Evolutionary conservation across 1,140 invertebrate genomes (phyloP).

Genomic region (Pogonognathellus flavescens): DNA sequence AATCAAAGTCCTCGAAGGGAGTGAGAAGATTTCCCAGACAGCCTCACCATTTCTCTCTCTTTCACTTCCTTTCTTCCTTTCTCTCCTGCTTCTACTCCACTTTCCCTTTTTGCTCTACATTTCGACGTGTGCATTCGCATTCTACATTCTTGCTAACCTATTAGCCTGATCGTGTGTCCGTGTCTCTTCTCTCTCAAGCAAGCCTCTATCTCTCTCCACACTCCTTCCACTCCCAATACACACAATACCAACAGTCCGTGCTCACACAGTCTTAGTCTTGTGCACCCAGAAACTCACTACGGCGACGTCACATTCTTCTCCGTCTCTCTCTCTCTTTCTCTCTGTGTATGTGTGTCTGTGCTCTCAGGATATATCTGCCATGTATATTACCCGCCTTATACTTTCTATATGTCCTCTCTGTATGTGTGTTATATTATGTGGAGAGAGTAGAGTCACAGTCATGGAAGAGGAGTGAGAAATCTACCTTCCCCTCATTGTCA

Average conservation of each 20-base stretch:
- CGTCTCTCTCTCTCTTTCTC: too few species aligned
- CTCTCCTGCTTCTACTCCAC: not conserved
- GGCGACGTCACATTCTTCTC: too few species aligned
- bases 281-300: too few species aligned
- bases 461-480: not conserved
- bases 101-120: not conserved
- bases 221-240: not conserved
- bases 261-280: too few species aligned
- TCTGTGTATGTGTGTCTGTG: too few species aligned
- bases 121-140: not conserved
- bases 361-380: too few species aligned
- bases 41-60: slow-evolving; percentile 6
- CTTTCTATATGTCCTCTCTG: too few species aligned
- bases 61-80: slow-evolving; percentile 14
- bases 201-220: not conserved
- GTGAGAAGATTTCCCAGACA: slow-evolving; percentile 36
- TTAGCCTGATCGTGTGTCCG: not conserved
- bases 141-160: not conserved
- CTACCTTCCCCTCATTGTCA: too few species aligned
- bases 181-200: not conserved
- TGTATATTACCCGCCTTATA: too few species aligned
- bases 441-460: not conserved
- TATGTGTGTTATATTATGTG: too few species aligned
- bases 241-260: too few species aligned
- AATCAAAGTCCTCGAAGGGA: slow-evolving; percentile 40